A percentile compares a stretch with the other conserved stretches of the same genome.
These are phyloP conservation scores for Megalurothrips usitatus DNA, from an alignment of 2,888 invertebrate species.

Conservation along the genomic window DNA sequence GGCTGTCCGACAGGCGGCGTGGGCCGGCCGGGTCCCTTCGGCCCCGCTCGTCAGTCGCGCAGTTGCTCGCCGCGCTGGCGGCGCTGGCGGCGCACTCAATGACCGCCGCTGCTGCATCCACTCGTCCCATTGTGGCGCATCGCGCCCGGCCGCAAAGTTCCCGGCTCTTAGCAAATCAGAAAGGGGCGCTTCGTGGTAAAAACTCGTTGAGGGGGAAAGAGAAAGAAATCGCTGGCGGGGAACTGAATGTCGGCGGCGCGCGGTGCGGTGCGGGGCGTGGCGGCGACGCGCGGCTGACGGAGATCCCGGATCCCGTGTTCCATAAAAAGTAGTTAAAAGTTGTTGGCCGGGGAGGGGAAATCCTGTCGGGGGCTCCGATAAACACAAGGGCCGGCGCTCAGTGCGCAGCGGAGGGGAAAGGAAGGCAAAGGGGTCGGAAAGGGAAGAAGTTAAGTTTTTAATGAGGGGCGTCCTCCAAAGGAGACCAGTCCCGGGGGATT, in stretches of 20 bases:
- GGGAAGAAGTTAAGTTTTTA: background rate
- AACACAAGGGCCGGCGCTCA: background rate
- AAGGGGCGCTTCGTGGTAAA: background rate
- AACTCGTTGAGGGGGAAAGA: background rate
- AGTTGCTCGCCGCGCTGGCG: too few relatives aligned
- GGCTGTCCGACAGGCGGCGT: too few relatives aligned
- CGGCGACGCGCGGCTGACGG: too few relatives aligned
- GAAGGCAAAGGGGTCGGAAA: background rate
- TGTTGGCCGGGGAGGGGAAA: background rate
- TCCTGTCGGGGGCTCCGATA: background rate
- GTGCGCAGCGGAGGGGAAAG: background rate
- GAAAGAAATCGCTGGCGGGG: background rate
- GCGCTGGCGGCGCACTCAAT: too few relatives aligned
- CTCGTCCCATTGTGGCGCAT: too few relatives aligned
- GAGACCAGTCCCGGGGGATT: background rate
- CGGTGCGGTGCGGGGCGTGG: too few relatives aligned
- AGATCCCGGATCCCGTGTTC: background rate
- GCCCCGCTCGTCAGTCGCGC: too few relatives aligned
- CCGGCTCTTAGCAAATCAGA: background rate
- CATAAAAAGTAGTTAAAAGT: slow-evolving; percentile 6
- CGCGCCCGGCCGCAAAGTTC: too few relatives aligned
- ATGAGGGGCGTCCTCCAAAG: background rate
- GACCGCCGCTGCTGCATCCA: too few relatives aligned
- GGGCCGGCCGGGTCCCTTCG: too few relatives aligned
- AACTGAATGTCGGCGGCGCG: background rate